Base-by-base conservation (phyloP, 92 coral and sea anemone species). In the Zoanthus gigantus region DNA sequence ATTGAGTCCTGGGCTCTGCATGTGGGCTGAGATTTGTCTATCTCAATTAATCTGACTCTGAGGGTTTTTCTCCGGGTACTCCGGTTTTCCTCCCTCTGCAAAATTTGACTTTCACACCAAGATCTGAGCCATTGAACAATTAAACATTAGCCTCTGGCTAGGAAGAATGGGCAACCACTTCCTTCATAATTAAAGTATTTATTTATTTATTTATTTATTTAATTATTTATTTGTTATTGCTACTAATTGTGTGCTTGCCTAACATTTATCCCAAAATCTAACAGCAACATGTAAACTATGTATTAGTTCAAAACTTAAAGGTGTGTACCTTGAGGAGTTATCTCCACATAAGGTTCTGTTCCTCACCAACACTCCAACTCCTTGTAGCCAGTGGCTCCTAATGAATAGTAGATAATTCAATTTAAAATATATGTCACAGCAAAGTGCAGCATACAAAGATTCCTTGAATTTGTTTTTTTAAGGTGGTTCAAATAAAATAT, bases 241-340 rank as follows among this genome's bases (percentile, higher is more conserved):
- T 37, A 37, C 42, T 37, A 37, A 37, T 37, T 37, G 42, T 37
- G 42, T 37, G 42, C 42, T 37, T 37, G 42, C 42, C 42, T 37
- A 37, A 37, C 2, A 37, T 37, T 37, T 37, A 37, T 37, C 42
- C 42, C 42, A 2, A 37, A 37, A 4, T 37, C 42, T 53, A 53
- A 53, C 10, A 9, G 10, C 9, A 50, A 50, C 12, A 50, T 50
- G 56, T 50, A 47, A 47, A 8, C 52, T 14, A 16, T 58, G 65
- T 14, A 58, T 11, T 58, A 58, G 4, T 53, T 58, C 1, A 58
- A 58, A 11, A 58, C 65, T 58, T 58, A 13, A 58, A 58, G n/a
- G 65, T 58, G 65, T 58, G 65, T 58, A 58, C 65, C 65, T 58
- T 58, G 65, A 58, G 65, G 18, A 58, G 65, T 58, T 58, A 10